Percentiles rank a stretch among this genome's conserved stretches.
phyloP scores from a whole-genome alignment of 2,888 invertebrate genomes.

The Noctua pronuba region DNA sequence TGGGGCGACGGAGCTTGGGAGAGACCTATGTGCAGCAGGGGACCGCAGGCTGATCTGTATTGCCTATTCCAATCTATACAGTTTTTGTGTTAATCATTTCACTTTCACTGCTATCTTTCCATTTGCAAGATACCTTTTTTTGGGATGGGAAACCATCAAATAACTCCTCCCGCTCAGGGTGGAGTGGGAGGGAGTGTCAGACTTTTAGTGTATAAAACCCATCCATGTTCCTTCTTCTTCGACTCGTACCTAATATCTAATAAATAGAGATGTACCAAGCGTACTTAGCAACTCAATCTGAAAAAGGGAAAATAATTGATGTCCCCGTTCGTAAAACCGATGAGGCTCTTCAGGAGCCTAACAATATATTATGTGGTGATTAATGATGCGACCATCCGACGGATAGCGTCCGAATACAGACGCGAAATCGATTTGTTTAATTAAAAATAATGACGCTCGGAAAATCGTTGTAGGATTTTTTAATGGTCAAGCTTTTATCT shows the following conservation, averaged over 20 bases:
- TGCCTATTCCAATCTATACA: neutral
- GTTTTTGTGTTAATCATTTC: neutral
- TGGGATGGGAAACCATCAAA: too few relatives aligned
- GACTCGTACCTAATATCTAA: constrained; percentile 15
- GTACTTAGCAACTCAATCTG: constrained; percentile 50
- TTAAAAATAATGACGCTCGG: constrained; percentile 74
- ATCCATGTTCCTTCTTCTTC: too few relatives aligned
- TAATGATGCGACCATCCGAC: constrained; percentile 70
- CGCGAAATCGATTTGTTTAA: constrained; percentile 74
- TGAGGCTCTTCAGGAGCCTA: constrained; percentile 58
- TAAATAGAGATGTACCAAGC: constrained; percentile 21
- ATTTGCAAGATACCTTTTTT: neutral
- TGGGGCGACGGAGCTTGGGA: neutral
- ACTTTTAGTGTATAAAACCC: too few relatives aligned
- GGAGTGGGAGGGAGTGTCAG: too few relatives aligned
- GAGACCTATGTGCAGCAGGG: neutral
- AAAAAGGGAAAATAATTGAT: constrained; percentile 64
- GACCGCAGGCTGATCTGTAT: neutral
- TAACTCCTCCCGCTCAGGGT: too few relatives aligned
- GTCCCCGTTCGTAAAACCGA: constrained; percentile 58
- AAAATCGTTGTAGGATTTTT: constrained; percentile 21
- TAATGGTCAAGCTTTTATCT: constrained; percentile 21
- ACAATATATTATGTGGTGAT: constrained; percentile 71
- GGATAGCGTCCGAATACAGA: constrained; percentile 67
- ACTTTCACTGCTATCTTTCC: neutral